Conservation (phyloP, 2,888 invertebrate genomes). For the Habrosyne pyritoides region DNA sequence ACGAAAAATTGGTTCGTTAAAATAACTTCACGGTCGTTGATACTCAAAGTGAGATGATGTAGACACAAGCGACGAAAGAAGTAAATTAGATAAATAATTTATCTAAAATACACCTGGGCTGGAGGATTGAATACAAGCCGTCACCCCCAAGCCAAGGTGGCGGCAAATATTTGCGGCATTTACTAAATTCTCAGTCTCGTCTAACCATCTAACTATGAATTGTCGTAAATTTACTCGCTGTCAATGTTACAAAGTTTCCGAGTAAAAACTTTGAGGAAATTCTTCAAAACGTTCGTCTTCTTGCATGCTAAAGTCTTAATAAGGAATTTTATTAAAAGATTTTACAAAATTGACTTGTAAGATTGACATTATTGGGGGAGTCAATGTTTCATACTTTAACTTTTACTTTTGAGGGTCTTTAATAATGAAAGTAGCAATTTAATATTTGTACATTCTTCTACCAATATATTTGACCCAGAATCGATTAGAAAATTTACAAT, state of each 20-base stretch:
- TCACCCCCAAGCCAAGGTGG: slow-evolving; percentile 13
- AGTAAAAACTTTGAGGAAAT: slow-evolving; percentile 50
- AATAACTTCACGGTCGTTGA: slow-evolving; percentile 5
- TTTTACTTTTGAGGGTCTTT: neutral
- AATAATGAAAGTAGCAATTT: neutral
- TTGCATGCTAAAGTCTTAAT: slow-evolving; percentile 36
- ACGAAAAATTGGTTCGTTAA: neutral
- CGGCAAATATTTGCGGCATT: slow-evolving; percentile 16
- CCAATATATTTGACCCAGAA: neutral
- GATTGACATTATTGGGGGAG: neutral
- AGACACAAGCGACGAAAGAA: neutral
- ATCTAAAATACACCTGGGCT: neutral
- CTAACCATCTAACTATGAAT: slow-evolving; percentile 17
- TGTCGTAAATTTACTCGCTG: slow-evolving; percentile 58
- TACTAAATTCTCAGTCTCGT: slow-evolving; percentile 13
- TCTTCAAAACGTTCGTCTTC: slow-evolving; percentile 28
- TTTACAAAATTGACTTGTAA: neutral
- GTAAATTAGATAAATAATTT: neutral
- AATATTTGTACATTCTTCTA: neutral
- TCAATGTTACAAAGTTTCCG: slow-evolving; percentile 58
- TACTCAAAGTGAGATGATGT: neutral
- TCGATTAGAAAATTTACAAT: neutral
- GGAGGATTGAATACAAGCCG: slow-evolving; percentile 1
- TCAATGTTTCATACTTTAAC: neutral
- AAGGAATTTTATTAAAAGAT: slow-evolving; percentile 38